Percentiles rank a stretch among this genome's conserved stretches.
phyloP scores from a whole-genome alignment of 2,113 vertebrate species.

The Pomatostomus ruficeps region DNA sequence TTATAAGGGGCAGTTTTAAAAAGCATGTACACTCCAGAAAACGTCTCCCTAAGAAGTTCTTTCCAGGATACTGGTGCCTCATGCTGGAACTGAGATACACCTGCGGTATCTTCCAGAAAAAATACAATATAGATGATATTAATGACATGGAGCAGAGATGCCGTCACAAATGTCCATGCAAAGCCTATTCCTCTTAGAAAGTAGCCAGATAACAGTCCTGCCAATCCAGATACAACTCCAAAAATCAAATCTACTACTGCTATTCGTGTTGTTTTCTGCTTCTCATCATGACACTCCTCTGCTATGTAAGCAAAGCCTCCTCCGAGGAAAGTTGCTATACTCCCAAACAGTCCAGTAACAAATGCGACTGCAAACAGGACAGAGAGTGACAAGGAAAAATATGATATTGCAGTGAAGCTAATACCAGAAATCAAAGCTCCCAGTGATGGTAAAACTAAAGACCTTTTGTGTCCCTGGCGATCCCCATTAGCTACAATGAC shows the following conservation, averaged over 20 bases:
- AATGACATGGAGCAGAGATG: conserved; percentile 65
- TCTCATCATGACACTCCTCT: conserved; percentile 78
- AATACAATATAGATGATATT: conserved; percentile 83
- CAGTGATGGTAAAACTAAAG: conserved; percentile 81
- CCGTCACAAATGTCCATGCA: conserved; percentile 82
- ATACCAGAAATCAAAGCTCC: conserved; percentile 74
- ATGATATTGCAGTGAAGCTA: conserved; percentile 74
- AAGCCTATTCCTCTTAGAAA: conserved; percentile 84
- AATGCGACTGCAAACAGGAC: conserved; percentile 78
- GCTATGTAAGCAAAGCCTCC: conserved; percentile 89
- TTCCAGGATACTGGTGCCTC: conserved; percentile 17
- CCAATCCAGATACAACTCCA: conserved; percentile 83
- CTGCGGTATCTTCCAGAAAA: conserved; percentile 79
- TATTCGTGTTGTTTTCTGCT: conserved; percentile 86
- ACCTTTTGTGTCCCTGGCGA: conserved; percentile 82
- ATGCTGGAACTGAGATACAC: conserved; percentile 20
- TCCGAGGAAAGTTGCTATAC: conserved; percentile 83
- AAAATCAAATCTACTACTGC: conserved; percentile 87
- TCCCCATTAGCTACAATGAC: conserved; percentile 89
- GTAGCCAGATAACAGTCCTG: conserved; percentile 85
- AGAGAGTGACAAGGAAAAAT: conserved; percentile 80
- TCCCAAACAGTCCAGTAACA: conserved; percentile 81
- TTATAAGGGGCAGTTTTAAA: conserved; percentile 71
- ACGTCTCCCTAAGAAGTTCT: conserved; percentile 67
- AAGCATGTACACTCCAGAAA: conserved; percentile 77